phyloP scores from a whole-genome alignment of 2,797 vertebrate species.

The Parotocinclus haroldoi region DNA sequence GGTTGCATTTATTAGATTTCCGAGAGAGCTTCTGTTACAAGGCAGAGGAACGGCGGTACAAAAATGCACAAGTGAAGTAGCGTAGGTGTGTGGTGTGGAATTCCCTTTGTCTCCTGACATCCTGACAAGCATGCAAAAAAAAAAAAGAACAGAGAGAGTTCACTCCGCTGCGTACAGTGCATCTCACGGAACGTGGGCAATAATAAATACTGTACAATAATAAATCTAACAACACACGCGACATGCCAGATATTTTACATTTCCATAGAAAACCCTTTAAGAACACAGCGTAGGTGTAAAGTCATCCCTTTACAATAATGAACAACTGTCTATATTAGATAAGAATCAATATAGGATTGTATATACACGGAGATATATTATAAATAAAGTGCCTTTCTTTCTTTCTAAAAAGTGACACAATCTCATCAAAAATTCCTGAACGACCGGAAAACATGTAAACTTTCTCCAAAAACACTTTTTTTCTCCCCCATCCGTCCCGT shows the following conservation, averaged over 20 bases:
- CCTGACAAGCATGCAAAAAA: slow-evolving; percentile 18
- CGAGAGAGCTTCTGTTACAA: slow-evolving; percentile 42
- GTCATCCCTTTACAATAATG: slow-evolving; percentile 50
- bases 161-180: slow-evolving; percentile 51
- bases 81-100: slow-evolving; percentile 33
- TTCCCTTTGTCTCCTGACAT: slow-evolving; percentile 44
- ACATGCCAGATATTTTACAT: slow-evolving; percentile 50
- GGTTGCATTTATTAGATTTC: slow-evolving; percentile 56
- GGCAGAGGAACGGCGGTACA: slow-evolving; percentile 27
- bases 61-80: slow-evolving; percentile 40
- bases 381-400: slow-evolving; percentile 60
- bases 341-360: slow-evolving; percentile 44
- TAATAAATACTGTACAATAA: slow-evolving; percentile 67
- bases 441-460: slow-evolving; percentile 37
- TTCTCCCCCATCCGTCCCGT: too few relatives aligned
- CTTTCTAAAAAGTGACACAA: slow-evolving; percentile 41
- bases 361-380: slow-evolving; percentile 46
- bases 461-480: too few relatives aligned
- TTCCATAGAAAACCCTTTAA: slow-evolving; percentile 44
- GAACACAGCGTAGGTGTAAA: slow-evolving; percentile 53
- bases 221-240: slow-evolving; percentile 49
- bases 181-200: slow-evolving; percentile 50
- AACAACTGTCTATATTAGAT: slow-evolving; percentile 39
- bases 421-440: slow-evolving; percentile 41
- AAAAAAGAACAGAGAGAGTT: too few relatives aligned